Base-by-base conservation (phyloP, 1,140 invertebrate species). In the Philaenus spumarius region DNA sequence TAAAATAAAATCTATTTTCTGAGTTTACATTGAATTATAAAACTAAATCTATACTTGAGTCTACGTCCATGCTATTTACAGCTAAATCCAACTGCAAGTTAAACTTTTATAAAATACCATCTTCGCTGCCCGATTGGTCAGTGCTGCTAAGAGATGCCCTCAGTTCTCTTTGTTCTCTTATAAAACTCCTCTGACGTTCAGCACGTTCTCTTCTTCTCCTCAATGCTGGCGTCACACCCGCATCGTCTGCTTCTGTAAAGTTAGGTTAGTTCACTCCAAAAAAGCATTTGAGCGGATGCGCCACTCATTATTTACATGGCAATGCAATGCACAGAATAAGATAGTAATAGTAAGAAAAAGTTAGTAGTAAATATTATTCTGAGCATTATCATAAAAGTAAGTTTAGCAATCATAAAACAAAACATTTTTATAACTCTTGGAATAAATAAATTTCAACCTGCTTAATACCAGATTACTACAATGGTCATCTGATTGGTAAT, bases 121-220 rank as follows among this genome's bases (percentile, higher is more conserved):
- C 62, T 26, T 63, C 59, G 45, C 55, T 62, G 39, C 47, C 24
- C 6, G 55, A 62, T 24, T 54, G 48, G 35, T 59, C 54, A 12
- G 42, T 58, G 22, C 20, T 47, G 26, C 48, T 59, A 23, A 59
- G 22, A 5, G 58, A 30, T 17, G 45, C 42, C n/a, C 37, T 35
- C 17, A 53, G 58, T 72, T 85, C 82, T 70, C 85, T 81, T 70
- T 88, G 88, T 68, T 91, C 88, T 68, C 83, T 82, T 64, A 90
- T 82, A 70, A 90, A 86, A 66, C 82, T 85, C 59, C 85, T 79
- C 69, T 93, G 89, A 63, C 89, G 77, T 69, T 90, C 86, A 5
- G 86, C 85, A 55, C 89, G 78, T 72, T 89, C 86, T 40, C 86
- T 73, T 53, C 88, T 75, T 57, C 85, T 75, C 63, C 86, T 76